Base-by-base conservation (phyloP, 2,888 invertebrate genomes). In the Hypomecis atomaria region DNA sequence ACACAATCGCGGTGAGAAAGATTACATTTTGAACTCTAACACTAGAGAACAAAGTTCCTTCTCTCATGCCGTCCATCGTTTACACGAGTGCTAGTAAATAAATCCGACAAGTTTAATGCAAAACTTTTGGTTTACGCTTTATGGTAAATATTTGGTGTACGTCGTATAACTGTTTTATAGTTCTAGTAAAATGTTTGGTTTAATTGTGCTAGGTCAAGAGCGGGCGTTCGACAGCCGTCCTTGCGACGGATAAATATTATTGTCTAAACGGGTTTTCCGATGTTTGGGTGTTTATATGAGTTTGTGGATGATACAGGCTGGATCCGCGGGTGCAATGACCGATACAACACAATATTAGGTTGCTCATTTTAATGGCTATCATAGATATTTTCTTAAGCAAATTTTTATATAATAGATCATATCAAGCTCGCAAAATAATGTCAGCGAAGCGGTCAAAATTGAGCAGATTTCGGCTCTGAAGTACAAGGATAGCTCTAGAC, bases 91-190 rank as follows among this genome's bases (percentile, higher is more conserved):
- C 76, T 81, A 84, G 87, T 90, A 90, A 90, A 91, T 90, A 91
- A 90, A 91, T 87, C 88, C 82, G 82, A 85, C 85, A 82, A 89
- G 89, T 89, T 90, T 88, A 90, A 90, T 92, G 92, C 92, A 91
- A 92, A 92, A 90, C 88, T 91, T 91, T 91, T 89, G 90, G 91
- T 92, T 92, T 91, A 92, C 92, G 90, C 89, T 91, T 90, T 90
- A 92, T 92, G 91, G 91, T 92, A 92, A 92, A 92, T 92, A 92
- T 92, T 92, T 92, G 88, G 91, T 91, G 86, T 87, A 88, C 88
- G 87, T 88, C 90, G 90, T 90, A 87, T 89, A 89, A 88, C 88
- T 87, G 90, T 90, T 92, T 91, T 92, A 92, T 91, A 91, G 92
- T 89, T 90, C 85, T 86, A 90, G 90, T 91, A 88, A 90, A 90